phyloP scores from a whole-genome alignment of 2,888 invertebrate genomes.

The Drosophila siamana region DNA sequence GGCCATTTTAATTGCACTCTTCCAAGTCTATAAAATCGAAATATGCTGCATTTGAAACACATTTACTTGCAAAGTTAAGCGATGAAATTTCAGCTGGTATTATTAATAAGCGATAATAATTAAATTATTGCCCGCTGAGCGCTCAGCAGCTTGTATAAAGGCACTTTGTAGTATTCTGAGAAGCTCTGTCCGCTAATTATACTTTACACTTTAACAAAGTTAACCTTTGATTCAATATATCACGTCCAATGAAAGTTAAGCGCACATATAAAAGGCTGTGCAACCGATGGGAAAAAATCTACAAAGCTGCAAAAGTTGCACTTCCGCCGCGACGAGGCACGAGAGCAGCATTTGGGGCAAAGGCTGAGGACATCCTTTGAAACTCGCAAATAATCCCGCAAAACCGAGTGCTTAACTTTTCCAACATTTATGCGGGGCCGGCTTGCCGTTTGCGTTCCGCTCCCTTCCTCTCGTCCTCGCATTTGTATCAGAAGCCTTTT shows the following conservation, averaged over 20 bases:
- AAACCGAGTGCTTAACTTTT: slow-evolving; percentile 77
- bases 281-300: slow-evolving; percentile 27
- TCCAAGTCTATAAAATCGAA: background rate
- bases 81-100: background rate
- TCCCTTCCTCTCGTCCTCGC: background rate
- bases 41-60: background rate
- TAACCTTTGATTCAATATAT: slow-evolving; percentile 70
- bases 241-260: slow-evolving; percentile 61
- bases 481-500: slow-evolving; percentile 41
- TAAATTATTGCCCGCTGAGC: too few relatives aligned
- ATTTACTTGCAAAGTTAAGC: too few relatives aligned
- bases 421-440: slow-evolving; percentile 62
- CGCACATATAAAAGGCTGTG: slow-evolving; percentile 25
- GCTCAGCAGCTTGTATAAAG: background rate
- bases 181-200: slow-evolving; percentile 39
- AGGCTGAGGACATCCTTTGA: slow-evolving; percentile 68
- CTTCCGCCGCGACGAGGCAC: slow-evolving; percentile 20
- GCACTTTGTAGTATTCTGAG: background rate
- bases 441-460: slow-evolving; percentile 24
- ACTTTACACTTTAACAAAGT: slow-evolving; percentile 59
- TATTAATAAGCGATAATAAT: background rate
- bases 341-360: slow-evolving; percentile 34
- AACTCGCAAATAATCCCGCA: slow-evolving; percentile 74
- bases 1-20: background rate
- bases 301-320: slow-evolving; percentile 57